Conservation (phyloP, 2,888 invertebrate genomes). For the Tetragnatha montana region DNA sequence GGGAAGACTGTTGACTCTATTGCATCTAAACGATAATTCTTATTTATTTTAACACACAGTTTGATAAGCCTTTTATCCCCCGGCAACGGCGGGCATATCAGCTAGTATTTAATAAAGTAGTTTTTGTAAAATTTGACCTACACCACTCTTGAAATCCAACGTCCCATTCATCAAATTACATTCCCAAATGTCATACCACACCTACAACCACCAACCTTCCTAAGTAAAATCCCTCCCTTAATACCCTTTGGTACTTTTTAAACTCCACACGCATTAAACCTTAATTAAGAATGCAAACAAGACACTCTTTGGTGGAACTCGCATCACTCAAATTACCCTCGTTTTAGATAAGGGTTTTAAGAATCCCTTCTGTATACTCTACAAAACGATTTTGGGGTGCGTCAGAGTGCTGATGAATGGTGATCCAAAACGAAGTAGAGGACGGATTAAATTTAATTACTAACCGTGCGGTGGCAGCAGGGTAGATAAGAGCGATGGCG, state of each 20-base stretch:
- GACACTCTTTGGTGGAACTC: constrained; percentile 13
- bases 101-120: too few relatives aligned
- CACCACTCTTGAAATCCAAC: too few relatives aligned
- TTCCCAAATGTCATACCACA: too few relatives aligned
- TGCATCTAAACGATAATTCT: too few relatives aligned
- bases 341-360: not conserved
- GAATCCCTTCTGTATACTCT: constrained; percentile 2
- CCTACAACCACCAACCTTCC: not conserved
- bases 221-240: constrained; percentile 14
- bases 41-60: too few relatives aligned
- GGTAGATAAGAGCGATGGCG: not conserved
- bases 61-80: too few relatives aligned
- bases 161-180: too few relatives aligned
- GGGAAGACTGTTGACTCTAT: too few relatives aligned
- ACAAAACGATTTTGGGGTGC: constrained; percentile 10
- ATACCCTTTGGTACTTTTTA: not conserved
- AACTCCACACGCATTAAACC: constrained; percentile 16
- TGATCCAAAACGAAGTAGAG: not conserved
- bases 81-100: too few relatives aligned
- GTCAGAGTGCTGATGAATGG: constrained; percentile 28
- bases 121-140: too few relatives aligned
- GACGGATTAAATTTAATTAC: constrained; percentile 8
- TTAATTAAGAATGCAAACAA: constrained; percentile 34
- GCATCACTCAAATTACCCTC: constrained; percentile 28
- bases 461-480: not conserved